phyloP scores from a whole-genome alignment of 1,140 invertebrate species.

The Leptinotarsa defecta region DNA sequence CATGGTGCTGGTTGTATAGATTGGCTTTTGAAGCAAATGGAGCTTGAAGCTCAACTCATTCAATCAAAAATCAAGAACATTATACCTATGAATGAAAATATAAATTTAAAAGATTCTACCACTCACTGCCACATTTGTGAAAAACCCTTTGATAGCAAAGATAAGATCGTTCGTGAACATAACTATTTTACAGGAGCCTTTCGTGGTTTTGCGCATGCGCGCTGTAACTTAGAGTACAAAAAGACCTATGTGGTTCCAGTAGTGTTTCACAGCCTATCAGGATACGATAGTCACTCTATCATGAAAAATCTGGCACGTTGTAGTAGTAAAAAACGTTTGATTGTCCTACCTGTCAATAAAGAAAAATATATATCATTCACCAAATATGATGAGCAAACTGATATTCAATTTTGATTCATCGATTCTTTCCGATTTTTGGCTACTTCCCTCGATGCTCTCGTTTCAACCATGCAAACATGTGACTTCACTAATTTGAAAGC shows the following conservation, averaged over 20 bases:
- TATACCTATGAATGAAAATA: background rate
- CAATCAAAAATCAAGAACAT: background rate
- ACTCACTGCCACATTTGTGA: background rate
- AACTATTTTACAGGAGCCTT: background rate
- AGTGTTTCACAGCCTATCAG: constrained; percentile 1
- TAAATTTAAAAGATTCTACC: background rate
- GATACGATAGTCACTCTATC: constrained; percentile 5
- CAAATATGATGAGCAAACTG: background rate
- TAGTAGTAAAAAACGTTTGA: background rate
- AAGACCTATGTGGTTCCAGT: background rate
- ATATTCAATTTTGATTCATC: background rate
- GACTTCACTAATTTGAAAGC: background rate
- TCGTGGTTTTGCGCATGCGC: background rate
- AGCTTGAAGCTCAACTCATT: background rate
- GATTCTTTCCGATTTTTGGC: background rate
- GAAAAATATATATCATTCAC: constrained; percentile 19
- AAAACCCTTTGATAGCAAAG: background rate
- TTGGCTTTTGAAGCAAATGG: constrained; percentile 5
- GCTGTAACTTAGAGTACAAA: background rate
- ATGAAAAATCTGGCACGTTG: background rate
- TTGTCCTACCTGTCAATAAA: background rate
- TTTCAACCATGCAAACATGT: background rate
- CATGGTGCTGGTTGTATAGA: constrained; percentile 2
- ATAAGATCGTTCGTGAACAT: background rate
- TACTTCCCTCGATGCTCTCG: background rate